Evolutionary conservation across 2,888 invertebrate genomes (phyloP).

Genomic region (Beris morrisii): DNA sequence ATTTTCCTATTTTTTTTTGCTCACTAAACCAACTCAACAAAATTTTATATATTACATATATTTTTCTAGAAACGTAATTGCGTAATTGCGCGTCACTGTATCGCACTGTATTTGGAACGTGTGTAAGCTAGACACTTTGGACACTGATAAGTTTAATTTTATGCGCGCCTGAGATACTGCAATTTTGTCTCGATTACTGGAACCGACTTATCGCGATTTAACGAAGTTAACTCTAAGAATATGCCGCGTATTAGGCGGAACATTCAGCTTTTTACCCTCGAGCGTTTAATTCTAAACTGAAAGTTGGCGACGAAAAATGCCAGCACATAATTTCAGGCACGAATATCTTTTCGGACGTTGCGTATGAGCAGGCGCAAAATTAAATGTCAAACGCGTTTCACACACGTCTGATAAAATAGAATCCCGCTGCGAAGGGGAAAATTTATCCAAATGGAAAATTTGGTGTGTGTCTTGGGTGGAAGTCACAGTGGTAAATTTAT

Average conservation of each 20-base stretch:
- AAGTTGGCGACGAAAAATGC: slow-evolving; percentile 3
- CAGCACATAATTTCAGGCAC: not conserved
- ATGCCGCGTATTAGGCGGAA: no score
- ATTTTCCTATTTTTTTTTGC: no score
- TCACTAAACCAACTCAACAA: no score
- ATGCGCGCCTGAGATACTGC: no score
- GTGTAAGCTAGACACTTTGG: not conserved
- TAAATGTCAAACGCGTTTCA: not conserved
- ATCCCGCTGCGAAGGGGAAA: not conserved
- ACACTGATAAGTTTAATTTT: not conserved
- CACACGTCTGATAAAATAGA: not conserved
- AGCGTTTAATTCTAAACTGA: slow-evolving; percentile 1
- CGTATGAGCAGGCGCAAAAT: slow-evolving; percentile 12
- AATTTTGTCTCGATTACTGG: no score
- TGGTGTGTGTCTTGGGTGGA: not conserved
- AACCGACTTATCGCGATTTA: no score
- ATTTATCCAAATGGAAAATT: not conserved
- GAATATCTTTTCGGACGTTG: not conserved
- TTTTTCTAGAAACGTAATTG: not conserved
- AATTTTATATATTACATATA: no score
- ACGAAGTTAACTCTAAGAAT: no score
- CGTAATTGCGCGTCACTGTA: not conserved
- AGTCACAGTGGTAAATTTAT: not conserved
- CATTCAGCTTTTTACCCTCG: no score
- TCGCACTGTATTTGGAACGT: not conserved